phyloP scores from a whole-genome alignment of 23 tunicate genomes.

The Oikopleura albicans region DNA sequence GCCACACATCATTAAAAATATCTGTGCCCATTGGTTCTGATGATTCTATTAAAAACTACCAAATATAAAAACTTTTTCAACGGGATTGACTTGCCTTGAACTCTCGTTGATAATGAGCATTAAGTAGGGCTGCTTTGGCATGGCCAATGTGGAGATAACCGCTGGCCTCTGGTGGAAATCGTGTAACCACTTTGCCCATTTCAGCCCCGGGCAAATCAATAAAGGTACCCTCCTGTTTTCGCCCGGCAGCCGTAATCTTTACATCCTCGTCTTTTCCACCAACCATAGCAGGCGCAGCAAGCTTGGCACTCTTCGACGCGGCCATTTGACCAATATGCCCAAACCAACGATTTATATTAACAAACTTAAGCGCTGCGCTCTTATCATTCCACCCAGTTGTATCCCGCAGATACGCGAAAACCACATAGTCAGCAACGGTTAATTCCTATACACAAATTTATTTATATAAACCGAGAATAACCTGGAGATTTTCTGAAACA shows the following conservation, averaged over 20 bases:
- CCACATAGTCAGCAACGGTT: not conserved
- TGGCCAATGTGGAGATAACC: conserved; percentile 95
- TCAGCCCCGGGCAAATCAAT: conserved; percentile 81
- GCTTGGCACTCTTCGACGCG: not conserved
- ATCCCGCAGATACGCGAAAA: conserved; percentile 10
- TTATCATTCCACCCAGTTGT: not conserved
- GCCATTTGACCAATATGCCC: not conserved
- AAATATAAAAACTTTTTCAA: too few species aligned
- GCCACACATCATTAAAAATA: too few species aligned
- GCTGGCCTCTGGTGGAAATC: conserved; percentile 97
- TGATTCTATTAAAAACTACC: too few species aligned
- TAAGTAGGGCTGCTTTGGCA: conserved; percentile 94
- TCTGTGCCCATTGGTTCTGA: too few species aligned
- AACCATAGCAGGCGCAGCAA: not conserved
- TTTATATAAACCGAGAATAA: too few species aligned
- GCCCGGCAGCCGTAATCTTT: conserved; percentile 17
- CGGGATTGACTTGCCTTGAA: too few species aligned
- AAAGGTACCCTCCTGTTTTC: conserved; percentile 72
- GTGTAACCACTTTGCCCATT: conserved; percentile 83
- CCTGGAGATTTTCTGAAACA: too few species aligned
- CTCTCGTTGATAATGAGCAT: conserved; percentile 43
- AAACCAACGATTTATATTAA: not conserved
- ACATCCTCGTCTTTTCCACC: not conserved
- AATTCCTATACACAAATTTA: too few species aligned
- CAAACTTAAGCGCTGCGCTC: not conserved